Conservation (phyloP, 2,888 invertebrate species). For the Polyploca ridens region DNA sequence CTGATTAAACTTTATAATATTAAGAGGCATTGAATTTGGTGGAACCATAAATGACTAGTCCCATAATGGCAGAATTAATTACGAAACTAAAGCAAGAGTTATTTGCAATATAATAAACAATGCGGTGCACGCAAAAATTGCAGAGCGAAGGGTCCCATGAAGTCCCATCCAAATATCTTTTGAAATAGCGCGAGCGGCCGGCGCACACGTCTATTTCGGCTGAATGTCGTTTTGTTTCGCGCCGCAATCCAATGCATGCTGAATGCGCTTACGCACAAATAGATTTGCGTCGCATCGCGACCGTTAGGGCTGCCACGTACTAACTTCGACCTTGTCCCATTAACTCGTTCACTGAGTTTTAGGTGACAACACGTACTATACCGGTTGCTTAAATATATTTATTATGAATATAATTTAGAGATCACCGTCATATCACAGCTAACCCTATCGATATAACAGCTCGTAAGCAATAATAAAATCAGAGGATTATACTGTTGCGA, state of each 20-base stretch:
- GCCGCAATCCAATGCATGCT: constrained; percentile 38
- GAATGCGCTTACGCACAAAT: constrained; percentile 53
- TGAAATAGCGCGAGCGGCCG: constrained; percentile 31
- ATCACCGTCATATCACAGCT: neutral
- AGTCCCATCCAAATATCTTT: constrained; percentile 21
- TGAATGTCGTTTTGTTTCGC: constrained; percentile 47
- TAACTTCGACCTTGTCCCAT: constrained; percentile 14
- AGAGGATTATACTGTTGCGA: neutral
- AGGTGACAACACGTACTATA: no score
- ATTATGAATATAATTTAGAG: no score
- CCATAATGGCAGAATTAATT: no score
- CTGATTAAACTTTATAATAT: no score
- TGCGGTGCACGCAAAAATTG: constrained; percentile 11
- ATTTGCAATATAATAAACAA: neutral
- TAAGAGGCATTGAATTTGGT: no score
- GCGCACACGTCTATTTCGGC: constrained; percentile 54
- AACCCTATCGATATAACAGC: neutral
- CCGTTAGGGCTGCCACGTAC: constrained; percentile 40
- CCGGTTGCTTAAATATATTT: no score
- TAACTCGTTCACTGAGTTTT: neutral
- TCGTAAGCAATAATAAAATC: constrained; percentile 1
- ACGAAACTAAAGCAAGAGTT: neutral
- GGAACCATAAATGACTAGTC: no score
- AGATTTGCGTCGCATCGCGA: constrained; percentile 35
- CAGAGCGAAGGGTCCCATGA: no score